These are phyloP conservation scores for Petrophora chlorosata DNA, from an alignment of 2,888 invertebrate genomes.

Conservation along the genomic window DNA sequence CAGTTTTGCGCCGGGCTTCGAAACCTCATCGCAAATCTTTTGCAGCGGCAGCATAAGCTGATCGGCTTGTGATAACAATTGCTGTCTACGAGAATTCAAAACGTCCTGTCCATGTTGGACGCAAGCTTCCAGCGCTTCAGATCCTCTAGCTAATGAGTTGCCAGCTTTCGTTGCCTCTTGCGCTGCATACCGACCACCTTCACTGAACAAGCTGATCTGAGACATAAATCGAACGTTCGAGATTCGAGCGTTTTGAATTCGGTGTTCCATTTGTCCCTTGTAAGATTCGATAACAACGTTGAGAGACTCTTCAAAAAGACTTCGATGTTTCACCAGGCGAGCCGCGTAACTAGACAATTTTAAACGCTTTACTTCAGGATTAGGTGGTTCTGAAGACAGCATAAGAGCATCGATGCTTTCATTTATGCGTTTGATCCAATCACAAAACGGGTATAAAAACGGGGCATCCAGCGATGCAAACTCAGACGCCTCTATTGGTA, in stretches of 20 bases:
- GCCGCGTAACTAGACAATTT: constrained; percentile 65
- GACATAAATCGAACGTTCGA: constrained; percentile 63
- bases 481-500: constrained; percentile 52
- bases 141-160: constrained; percentile 47
- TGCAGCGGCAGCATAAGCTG: constrained; percentile 49
- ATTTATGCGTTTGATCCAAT: constrained; percentile 54
- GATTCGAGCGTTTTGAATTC: constrained; percentile 65
- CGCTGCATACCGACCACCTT: constrained; percentile 62
- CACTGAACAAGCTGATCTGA: constrained; percentile 55
- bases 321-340: constrained; percentile 57
- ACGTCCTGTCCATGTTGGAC: constrained; percentile 45
- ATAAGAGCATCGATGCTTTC: constrained; percentile 47
- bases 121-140: constrained; percentile 62
- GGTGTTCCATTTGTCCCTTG: constrained; percentile 49
- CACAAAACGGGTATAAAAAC: constrained; percentile 57
- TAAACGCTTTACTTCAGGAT: constrained; percentile 54
- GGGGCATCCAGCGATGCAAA: constrained; percentile 52
- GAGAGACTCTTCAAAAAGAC: constrained; percentile 60
- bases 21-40: constrained; percentile 48
- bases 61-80: constrained; percentile 55
- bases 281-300: constrained; percentile 44
- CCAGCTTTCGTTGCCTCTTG: constrained; percentile 56
- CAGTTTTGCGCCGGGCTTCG: constrained; percentile 42
- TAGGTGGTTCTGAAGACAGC: constrained; percentile 37
- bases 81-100: constrained; percentile 50